Evolutionary conservation across 1,140 invertebrate genomes (phyloP), one percentile per base, ranked within the genome.

Genomic region (Cardiocondyla obscurior): DNA sequence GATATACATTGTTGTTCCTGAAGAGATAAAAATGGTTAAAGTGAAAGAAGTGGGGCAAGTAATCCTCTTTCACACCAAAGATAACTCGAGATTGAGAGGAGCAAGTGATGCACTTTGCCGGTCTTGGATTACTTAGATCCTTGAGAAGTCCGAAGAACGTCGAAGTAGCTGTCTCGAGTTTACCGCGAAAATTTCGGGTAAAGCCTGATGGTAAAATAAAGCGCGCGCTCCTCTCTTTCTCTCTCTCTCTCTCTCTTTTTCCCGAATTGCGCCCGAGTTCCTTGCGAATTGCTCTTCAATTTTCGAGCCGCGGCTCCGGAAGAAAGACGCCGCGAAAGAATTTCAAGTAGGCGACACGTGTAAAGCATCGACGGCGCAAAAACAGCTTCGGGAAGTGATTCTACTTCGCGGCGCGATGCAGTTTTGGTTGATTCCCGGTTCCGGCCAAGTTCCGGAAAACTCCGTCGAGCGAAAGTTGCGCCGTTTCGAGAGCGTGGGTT

Each of bases 271-370:
- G 46, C 22, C 16, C 49, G 62, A 69, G 44, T 55, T 79, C 22
- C 25, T 67, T 33, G 30, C 22, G 60, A 46, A 22, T 51, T 51
- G 73, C 62, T 79, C 33, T 67, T 79, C 74, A 53, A 79, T 81
- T 81, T 74, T 39, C 60, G 65, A 30, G 46, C 33, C 74, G 74
- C 22, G 44, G 33, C 74, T 67, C 60, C 72, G 39, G 69, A 46
- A n/a, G 51, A 67, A 44, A n/a, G 70, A 25, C 42, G 30, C 25
- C 81, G 44, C 14, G 58, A 19, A 77, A 53, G 70, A 82, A 82
- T 82, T 76, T 82, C 70, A 82, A 82, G 70, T 62, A 74, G 70
- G 70, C 69, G 70, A 82, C 70, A 76, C 70, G 81, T 82, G 57
- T 82, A 53, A 76, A 44, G 44, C 55, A 82, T 62, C 55, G 39